A percentile compares a stretch with the other conserved stretches of the same genome.
Evolutionary conservation across 2,113 vertebrate species (phyloP).

Genomic region (Ceyx cyanopectus): DNA sequence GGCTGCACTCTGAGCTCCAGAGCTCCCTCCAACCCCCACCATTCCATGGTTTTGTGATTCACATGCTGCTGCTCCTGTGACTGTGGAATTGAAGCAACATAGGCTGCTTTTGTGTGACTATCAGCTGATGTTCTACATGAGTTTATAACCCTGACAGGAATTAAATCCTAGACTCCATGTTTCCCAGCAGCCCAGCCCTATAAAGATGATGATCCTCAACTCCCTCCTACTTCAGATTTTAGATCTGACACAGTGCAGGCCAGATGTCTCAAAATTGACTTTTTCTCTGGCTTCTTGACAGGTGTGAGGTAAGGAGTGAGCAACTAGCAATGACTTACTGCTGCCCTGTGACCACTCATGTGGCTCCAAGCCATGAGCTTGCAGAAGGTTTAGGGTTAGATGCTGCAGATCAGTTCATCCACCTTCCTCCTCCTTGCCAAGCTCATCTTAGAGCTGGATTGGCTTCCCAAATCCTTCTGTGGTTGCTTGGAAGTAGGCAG

Average conservation of each 20-base stretch:
- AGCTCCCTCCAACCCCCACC: too few relatives aligned
- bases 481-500: neutral
- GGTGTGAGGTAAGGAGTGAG: neutral
- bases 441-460: accelerated
- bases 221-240: neutral
- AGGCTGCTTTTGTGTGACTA: neutral
- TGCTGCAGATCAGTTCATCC: neutral
- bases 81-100: accelerated
- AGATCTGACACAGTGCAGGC: neutral
- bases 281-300: neutral
- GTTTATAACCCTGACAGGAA: neutral
- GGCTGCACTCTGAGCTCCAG: too few relatives aligned
- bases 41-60: too few relatives aligned
- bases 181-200: neutral
- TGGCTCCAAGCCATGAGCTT: neutral
- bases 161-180: neutral
- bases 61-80: neutral
- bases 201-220: neutral
- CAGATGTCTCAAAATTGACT: neutral
- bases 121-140: neutral
- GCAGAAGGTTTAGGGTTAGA: neutral
- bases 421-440: neutral
- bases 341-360: accelerated
- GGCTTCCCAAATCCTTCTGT: neutral
- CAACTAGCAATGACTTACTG: neutral